A percentile compares a stretch with the other conserved stretches of the same genome.
These are phyloP conservation scores for Danaus chrysippus DNA, from an alignment of 2,888 invertebrate genomes.

Conservation along the genomic window DNA sequence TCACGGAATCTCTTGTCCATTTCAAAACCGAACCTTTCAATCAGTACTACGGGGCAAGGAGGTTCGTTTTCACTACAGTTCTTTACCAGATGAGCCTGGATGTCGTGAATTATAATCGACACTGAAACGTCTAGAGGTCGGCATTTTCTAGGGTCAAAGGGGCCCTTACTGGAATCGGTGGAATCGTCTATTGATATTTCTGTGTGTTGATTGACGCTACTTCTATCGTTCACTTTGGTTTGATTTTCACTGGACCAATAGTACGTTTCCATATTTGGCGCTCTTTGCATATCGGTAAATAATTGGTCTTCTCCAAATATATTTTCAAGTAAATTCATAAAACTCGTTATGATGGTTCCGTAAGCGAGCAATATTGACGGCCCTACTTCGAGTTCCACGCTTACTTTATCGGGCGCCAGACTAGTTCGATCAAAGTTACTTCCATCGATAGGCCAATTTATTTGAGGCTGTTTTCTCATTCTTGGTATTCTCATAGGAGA, in stretches of 20 bases:
- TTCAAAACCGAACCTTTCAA: conserved; percentile 97
- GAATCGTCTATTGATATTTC: conserved; percentile 82
- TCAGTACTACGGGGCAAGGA: conserved; percentile 92
- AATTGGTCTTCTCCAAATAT: conserved; percentile 98
- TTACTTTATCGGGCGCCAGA: conserved; percentile 92
- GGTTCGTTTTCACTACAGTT: conserved; percentile 94
- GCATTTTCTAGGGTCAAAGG: conserved; percentile 92
- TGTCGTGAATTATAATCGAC: conserved; percentile 95
- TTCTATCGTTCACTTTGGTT: conserved; percentile 62
- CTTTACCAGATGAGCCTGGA: conserved; percentile 95
- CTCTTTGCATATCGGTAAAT: conserved; percentile 94
- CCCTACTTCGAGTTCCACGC: conserved; percentile 95
- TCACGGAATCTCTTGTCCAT: conserved; percentile 96
- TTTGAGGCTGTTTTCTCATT: conserved; percentile 84
- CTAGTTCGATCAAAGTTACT: conserved; percentile 93
- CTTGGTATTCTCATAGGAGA: conserved; percentile 95
- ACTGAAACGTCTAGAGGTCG: conserved; percentile 95
- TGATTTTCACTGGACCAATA: conserved; percentile 62
- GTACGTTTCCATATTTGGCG: conserved; percentile 66
- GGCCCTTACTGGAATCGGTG: conserved; percentile 77
- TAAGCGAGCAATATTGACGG: conserved; percentile 95
- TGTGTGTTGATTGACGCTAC: conserved; percentile 66
- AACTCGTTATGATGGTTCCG: conserved; percentile 93
- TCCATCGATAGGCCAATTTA: conserved; percentile 83
- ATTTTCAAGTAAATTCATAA: conserved; percentile 96